Evolutionary conservation across 2,888 invertebrate genomes (phyloP).

Genomic region (Nyleta sp.): DNA sequence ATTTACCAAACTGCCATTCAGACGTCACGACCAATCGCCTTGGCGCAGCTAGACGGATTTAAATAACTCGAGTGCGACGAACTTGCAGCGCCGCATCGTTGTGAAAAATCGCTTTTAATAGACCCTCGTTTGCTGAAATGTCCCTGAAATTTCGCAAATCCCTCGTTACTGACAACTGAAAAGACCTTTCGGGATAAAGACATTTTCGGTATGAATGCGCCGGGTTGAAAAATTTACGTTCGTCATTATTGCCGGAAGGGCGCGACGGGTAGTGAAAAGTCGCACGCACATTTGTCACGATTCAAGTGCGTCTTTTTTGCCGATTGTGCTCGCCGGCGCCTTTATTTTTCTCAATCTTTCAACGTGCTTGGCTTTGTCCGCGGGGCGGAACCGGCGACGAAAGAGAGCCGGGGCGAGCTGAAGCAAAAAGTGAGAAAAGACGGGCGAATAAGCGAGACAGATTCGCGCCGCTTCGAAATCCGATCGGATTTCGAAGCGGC

Average conservation of each 20-base stretch:
- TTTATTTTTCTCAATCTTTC: constrained; percentile 44
- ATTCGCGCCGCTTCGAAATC: constrained; percentile 45
- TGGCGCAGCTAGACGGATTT: too few relatives aligned
- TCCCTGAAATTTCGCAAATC: not conserved
- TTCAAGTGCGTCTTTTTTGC: constrained; percentile 43
- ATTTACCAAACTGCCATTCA: too few relatives aligned
- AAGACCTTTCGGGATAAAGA: not conserved
- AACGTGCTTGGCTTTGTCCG: constrained; percentile 11
- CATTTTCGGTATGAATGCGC: constrained; percentile 19
- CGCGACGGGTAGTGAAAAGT: constrained; percentile 31
- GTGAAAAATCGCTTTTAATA: not conserved
- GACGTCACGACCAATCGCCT: too few relatives aligned
- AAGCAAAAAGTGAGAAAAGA: constrained; percentile 25
- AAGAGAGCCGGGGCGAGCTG: too few relatives aligned
- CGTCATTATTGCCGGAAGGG: constrained; percentile 33
- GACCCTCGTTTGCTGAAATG: not conserved
- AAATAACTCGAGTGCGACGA: too few relatives aligned
- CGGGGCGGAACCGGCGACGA: not conserved
- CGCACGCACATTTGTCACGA: constrained; percentile 48
- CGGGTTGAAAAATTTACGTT: constrained; percentile 27
- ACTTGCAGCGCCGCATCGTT: too few relatives aligned
- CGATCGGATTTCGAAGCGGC: constrained; percentile 38
- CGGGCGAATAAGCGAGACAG: constrained; percentile 28
- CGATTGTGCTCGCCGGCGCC: constrained; percentile 21
- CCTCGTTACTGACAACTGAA: constrained; percentile 4